A percentile compares a stretch with the other conserved stretches of the same genome.
phyloP scores from a whole-genome alignment of 92 coral and sea anemone species.

The Desmophyllum pertusum region DNA sequence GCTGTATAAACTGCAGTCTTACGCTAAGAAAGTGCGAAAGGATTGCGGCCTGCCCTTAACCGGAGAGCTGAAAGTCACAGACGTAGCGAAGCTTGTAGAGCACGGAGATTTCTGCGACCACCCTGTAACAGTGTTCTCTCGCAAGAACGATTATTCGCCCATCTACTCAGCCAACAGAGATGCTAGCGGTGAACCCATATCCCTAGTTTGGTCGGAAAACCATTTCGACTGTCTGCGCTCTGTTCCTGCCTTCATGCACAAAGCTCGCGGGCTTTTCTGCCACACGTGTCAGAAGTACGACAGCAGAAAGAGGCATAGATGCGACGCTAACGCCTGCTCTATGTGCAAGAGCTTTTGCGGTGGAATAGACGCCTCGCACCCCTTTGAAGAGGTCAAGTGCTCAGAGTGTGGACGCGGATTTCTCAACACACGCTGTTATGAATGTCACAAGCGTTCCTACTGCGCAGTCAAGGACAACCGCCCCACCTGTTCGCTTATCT shows the following conservation, averaged over 20 bases:
- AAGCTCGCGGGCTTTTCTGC: not conserved
- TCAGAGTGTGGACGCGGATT: not conserved
- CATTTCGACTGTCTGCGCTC: not conserved
- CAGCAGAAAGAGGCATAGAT: not conserved
- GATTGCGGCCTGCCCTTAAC: not conserved
- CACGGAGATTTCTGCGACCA: not conserved
- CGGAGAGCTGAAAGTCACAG: not conserved
- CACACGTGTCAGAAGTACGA: not conserved
- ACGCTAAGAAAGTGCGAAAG: not conserved
- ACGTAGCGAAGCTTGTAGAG: too few species aligned
- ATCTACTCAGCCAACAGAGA: not conserved
- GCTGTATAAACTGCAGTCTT: too few species aligned
- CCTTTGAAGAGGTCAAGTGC: not conserved
- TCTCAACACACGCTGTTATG: not conserved
- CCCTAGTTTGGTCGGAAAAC: not conserved
- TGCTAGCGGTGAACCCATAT: not conserved
- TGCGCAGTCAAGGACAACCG: not conserved
- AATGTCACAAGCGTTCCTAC: not conserved
- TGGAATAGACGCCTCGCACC: not conserved
- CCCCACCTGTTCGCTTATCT: not conserved
- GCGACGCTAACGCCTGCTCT: not conserved
- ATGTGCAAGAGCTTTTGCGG: not conserved
- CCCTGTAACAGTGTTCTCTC: not conserved
- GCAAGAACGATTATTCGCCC: not conserved
- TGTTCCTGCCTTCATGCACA: not conserved